These are phyloP conservation scores for Holacanthus passer DNA, from an alignment of 2,113 vertebrate species.

Conservation along the genomic window DNA sequence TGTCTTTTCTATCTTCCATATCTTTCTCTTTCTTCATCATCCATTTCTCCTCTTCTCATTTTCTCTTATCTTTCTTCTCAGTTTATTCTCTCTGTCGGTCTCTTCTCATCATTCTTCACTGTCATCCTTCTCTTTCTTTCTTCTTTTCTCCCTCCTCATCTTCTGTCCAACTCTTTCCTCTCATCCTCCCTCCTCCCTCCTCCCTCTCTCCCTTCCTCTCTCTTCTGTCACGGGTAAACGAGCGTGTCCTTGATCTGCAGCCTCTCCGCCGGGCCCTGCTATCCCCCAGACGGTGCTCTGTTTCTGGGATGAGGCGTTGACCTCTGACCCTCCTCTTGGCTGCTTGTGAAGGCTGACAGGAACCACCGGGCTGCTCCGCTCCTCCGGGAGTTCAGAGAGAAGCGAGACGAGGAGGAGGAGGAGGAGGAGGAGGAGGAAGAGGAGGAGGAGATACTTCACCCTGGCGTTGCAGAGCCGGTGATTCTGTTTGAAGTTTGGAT, in stretches of 20 bases:
- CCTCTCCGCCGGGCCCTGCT: slow-evolving; percentile 22
- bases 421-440: background rate
- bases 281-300: slow-evolving; percentile 47
- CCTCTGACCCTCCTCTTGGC: slow-evolving; percentile 50
- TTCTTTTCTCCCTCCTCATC: background rate
- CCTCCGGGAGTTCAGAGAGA: slow-evolving; percentile 19
- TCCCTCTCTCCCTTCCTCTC: too few relatives aligned
- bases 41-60: background rate
- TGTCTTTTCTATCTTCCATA: background rate
- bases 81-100: too few relatives aligned
- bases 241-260: slow-evolving; percentile 56
- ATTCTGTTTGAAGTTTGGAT: slow-evolving; percentile 11
- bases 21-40: background rate
- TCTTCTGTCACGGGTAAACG: slow-evolving; percentile 21
- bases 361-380: slow-evolving; percentile 40
- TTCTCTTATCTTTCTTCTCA: background rate
- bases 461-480: background rate
- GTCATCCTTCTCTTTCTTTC: background rate
- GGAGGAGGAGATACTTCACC: slow-evolving; percentile 30
- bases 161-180: background rate
- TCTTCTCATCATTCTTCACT: background rate
- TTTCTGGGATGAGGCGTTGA: slow-evolving; percentile 59
- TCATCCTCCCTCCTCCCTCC: background rate
- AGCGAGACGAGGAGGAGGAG: background rate
- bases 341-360: slow-evolving; percentile 56